Evolutionary conservation across 2,888 invertebrate species (phyloP).

Genomic region (Eupelmus urozonus): DNA sequence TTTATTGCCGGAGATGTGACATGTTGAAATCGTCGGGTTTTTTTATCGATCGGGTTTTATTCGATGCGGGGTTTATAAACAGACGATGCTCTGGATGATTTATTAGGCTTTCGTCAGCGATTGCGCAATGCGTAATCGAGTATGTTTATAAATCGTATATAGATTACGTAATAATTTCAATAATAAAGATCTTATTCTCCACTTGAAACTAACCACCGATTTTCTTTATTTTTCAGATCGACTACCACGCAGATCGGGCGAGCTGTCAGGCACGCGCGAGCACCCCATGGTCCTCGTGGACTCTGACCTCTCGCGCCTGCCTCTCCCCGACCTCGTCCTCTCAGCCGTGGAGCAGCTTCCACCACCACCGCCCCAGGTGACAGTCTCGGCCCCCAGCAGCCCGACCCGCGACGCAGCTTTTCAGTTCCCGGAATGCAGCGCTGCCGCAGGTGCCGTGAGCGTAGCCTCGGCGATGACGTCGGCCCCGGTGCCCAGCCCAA

Average conservation of each 20-base stretch:
- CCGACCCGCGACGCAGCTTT: conserved; percentile 75
- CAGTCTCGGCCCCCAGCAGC: conserved; percentile 75
- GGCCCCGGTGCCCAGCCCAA: conserved; percentile 72
- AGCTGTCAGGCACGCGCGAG: conserved; percentile 67
- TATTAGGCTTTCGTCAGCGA: too few relatives aligned
- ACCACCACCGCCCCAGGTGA: conserved; percentile 73
- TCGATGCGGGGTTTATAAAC: too few relatives aligned
- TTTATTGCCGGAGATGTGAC: neutral
- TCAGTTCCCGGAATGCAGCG: conserved; percentile 75
- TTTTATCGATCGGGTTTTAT: too few relatives aligned
- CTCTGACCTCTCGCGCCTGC: conserved; percentile 72
- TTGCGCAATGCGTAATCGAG: too few relatives aligned
- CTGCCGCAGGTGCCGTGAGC: conserved; percentile 9
- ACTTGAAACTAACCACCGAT: too few relatives aligned
- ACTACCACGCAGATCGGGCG: conserved; percentile 70
- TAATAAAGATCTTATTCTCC: too few relatives aligned
- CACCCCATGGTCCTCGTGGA: conserved; percentile 72
- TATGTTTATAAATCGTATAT: too few relatives aligned
- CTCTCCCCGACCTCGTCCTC: conserved; percentile 74
- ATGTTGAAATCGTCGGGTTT: too few relatives aligned
- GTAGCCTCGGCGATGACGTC: conserved; percentile 9
- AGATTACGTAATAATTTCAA: too few relatives aligned
- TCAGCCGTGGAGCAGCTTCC: conserved; percentile 75
- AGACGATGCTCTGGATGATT: too few relatives aligned
- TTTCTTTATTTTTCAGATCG: conserved; percentile 74